Evolutionary conservation across 2,113 vertebrate species (phyloP), one percentile per base, ranked within the genome.

Genomic region (Aviceda subcristata): DNA sequence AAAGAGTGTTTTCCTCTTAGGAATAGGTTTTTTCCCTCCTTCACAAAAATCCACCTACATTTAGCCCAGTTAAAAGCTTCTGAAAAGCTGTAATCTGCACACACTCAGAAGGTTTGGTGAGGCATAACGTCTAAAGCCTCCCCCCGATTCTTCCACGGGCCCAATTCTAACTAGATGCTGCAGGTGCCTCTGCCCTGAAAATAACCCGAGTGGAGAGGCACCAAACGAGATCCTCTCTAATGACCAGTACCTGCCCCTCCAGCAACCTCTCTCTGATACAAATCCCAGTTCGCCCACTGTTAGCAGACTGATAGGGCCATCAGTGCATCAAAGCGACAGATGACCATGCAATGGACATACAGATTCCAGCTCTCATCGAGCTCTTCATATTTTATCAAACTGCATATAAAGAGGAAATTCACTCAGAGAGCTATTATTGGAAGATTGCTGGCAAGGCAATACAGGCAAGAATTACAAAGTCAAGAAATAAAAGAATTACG

Each of bases 11-110:
- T 90, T 86, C 75, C 88, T 94, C 90, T 83, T 69, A 90, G 75
- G 81, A 92, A 88, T 63, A 80, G 60, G 39, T 48, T 88, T 91
- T 79, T 88, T 57, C 60, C 74, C 75, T 97, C 88, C 85, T 95
- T 88, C 90, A 94, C 36, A 59, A 84, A 95, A 93, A 94, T 74
- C 92, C 93, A 97, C 90, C 96, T 94, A 97, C 93, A 95, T 90
- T 53, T 83, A 92, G 90, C 90, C 95, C 93, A 95, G 66, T 95
- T 96, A 88, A 95, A 95, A 88, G 59, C 85, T 86, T 50, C 85
- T 83, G 63, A 43, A 83, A 94, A 90, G 45, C 85, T 86, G n/a
- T 23, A 57, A 12, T 46, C 75, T 41, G 63, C 53, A 67, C 38
- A 90, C 3, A 11, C 67, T 66, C 85, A 24, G 48, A 26, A 92